Conservation (phyloP, 2,113 vertebrate species). For the Amazona guildingii region DNA sequence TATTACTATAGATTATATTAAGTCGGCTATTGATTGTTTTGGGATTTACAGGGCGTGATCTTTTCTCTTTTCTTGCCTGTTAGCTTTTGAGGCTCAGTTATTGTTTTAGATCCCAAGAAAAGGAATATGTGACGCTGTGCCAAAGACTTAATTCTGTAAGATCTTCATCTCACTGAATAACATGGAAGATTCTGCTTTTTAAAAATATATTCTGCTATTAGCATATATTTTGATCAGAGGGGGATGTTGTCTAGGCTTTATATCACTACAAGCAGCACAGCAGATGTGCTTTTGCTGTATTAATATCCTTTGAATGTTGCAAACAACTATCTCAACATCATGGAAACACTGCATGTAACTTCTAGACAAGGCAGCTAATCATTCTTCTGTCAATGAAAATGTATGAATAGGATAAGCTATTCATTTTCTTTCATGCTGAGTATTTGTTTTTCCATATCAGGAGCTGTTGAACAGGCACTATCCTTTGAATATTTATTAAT, state of each 20-base stretch:
- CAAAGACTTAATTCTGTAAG: background rate
- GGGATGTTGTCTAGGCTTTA: background rate
- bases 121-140: background rate
- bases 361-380: background rate
- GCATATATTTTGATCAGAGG: background rate
- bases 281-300: background rate
- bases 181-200: background rate
- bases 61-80: background rate
- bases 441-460: background rate
- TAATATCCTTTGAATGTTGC: background rate
- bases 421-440: background rate
- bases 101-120: background rate
- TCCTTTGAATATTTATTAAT: conserved; percentile 10
- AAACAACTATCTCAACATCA: background rate
- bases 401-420: background rate
- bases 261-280: background rate
- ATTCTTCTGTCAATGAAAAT: background rate
- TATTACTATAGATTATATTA: background rate
- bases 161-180: background rate
- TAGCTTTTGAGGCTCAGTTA: background rate
- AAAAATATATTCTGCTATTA: background rate
- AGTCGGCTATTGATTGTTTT: background rate
- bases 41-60: background rate
- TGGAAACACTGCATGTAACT: background rate
- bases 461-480: background rate